Evolutionary conservation across 2,113 vertebrate species (phyloP), one percentile per base, ranked within the genome.

Genomic region (Corythoichthys haematopterus): DNA sequence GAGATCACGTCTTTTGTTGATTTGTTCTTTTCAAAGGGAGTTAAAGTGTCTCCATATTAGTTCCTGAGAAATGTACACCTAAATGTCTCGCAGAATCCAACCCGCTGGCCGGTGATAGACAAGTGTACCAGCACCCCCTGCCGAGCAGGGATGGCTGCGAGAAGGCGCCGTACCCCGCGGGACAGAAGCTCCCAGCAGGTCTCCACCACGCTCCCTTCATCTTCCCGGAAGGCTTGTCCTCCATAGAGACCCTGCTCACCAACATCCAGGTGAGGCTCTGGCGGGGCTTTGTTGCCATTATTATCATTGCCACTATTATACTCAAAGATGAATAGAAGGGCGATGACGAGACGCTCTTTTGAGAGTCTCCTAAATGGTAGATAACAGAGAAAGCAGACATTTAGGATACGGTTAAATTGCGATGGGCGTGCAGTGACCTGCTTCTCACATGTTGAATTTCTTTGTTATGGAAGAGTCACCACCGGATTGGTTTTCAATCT

Each of bases 181-280:
- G 95, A 81, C 95, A 97, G 76, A 94, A 94, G 70, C 92, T 97
- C 77, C 91, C 95, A 91, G 94, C 96, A 2, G 96, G 95, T 76
- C 95, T 98, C 81, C 94, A 88, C 70, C 96, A 76, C 92, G 92
- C 90, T 81, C 94, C 95, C 89, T 95, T 98, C 87, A 94, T 98
- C 89, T 99, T 97, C 90, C 96, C 97, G 52, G 97, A 99, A 88
- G 96, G 97, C 87, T 73, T 99, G 90, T 98, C 96, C 88, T 99
- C 97, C 88, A 99, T 98, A 93, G 97, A 99, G 94, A 98, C 96
- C 62, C 94, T 99, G 76, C 94, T 99, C 88, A 98, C 97, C 75
- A 99, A 99, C 88, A 98, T 99, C 89, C 97, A 99, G 96, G 97
- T 98, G 95, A 89, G 93, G 74, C 68, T 86, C 85, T 86, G 74